Base-by-base conservation (phyloP, 2,797 vertebrate genomes). In the Eidolon dupreanum region DNA sequence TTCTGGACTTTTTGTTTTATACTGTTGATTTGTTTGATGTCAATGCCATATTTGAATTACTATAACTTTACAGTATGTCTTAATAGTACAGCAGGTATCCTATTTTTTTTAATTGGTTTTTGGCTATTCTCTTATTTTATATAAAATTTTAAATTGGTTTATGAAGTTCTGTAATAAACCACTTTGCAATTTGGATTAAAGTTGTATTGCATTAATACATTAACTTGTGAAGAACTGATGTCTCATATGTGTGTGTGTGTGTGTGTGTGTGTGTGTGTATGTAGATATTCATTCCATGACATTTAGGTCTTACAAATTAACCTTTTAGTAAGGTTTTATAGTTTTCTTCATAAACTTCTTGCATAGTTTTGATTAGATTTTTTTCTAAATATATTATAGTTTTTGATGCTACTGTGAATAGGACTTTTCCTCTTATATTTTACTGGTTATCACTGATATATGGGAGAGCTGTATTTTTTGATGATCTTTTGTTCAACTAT, bases 121-220 rank as follows among this genome's bases (percentile, higher is more conserved):
- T 31, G 75, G 31, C 43, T 38, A 3, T 90, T 71, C 53, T 61
- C 0, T 11, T 59, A 33, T 71, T 86, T 81, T 65, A 46, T 49
- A 10, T 78, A 36, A 94, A 82, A 41, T 78, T 89, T 88, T 90
- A 77, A 86, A 16, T 87, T 73, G 38, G 19, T 90, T 73, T 94
- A 41, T 61, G 55, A 78, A 41, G 2, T 55, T 74, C 10, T 8
- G 0, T 49, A 71, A 33, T 93, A 85, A 88, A 43, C 19, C 19
- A 53, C n/a, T 51, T 88, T 77, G 65, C 31, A 85, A 51, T 90
- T 79, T 49, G 51, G 15, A 22, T 51, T 93, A 65, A 57, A 73
- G 33, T 78, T 68, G 4, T 66, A 38, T 66, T 73, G 8, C 38
- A 43, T 78, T 75, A 87, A 46, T 78, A 57, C 63, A 16, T 59